Evolutionary conservation across 2,888 invertebrate genomes (phyloP).

Genomic region (Noctua pronuba): DNA sequence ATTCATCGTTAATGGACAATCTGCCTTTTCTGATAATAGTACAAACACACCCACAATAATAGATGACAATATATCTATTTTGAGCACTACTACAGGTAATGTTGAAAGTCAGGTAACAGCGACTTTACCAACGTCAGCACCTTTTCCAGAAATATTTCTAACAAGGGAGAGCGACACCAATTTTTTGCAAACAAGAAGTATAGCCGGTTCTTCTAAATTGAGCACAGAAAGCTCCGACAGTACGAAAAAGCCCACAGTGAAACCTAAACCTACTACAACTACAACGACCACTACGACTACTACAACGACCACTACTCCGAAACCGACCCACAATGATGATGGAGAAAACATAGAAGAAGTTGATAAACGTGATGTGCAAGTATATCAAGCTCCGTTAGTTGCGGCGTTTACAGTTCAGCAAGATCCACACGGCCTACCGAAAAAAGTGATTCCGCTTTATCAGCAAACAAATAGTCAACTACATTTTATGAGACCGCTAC

Average conservation of each 20-base stretch:
- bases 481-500: slow-evolving; percentile 65
- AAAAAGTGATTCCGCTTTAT: slow-evolving; percentile 94
- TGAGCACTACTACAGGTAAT: slow-evolving; percentile 86
- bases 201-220: slow-evolving; percentile 76
- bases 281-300: slow-evolving; percentile 87
- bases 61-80: slow-evolving; percentile 84
- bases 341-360: slow-evolving; percentile 93
- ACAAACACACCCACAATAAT: slow-evolving; percentile 78
- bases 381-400: slow-evolving; percentile 95
- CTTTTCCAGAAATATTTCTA: slow-evolving; percentile 85
- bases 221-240: slow-evolving; percentile 71
- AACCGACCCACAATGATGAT: slow-evolving; percentile 92
- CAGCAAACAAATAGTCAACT: slow-evolving; percentile 83
- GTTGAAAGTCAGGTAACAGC: slow-evolving; percentile 86
- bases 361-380: slow-evolving; percentile 93
- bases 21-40: slow-evolving; percentile 81
- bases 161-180: slow-evolving; percentile 80
- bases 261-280: slow-evolving; percentile 67
- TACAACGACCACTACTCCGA: slow-evolving; percentile 91
- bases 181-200: slow-evolving; percentile 84
- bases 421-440: slow-evolving; percentile 94
- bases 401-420: slow-evolving; percentile 96
- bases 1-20: slow-evolving; percentile 88
- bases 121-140: slow-evolving; percentile 82
- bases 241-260: slow-evolving; percentile 71